Base-by-base conservation (phyloP, 2,113 vertebrate genomes). In the Sylvia atricapilla region DNA sequence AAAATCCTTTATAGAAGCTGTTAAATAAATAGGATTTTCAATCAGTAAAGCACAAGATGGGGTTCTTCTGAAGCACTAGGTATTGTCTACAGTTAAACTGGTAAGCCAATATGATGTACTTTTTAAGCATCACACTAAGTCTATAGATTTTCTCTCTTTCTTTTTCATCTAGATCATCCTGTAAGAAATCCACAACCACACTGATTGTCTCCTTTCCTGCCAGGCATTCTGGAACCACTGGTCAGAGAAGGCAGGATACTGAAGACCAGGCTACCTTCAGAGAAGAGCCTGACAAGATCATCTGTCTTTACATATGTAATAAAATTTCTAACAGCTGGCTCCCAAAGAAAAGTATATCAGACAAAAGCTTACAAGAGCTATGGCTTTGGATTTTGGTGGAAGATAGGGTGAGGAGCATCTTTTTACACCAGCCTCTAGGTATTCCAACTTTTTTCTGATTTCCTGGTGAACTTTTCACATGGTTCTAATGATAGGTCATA, bases 21-120 rank as follows among this genome's bases (percentile, higher is more conserved):
- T 77, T 88, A 84, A 90, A 92, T 59, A 76, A 73, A 50, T 31
- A 24, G 20, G 30, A 24, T 70, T 92, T 90, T 53, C 33, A 80
- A 64, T 39, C 17, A 85, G 17, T 60, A 49, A 81, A 83, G 59
- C 5, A 66, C 12, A 70, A 91, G 59, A 66, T 49, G 2, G 1
- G 1, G 27, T 74, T 89, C 46, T 77, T 69, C 47, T 86, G 27
- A 73, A 90, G 37, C 14, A 66, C 21, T 12, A 47, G 78, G 8
- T 83, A 62, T 15, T 56, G 53, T 56, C 28, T 60, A 37, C 7
- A 28, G 8, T 68, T 76, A 82, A 89, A 78, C 2, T 47, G 16
- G 30, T 67, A 10, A 60, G 41, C 19, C 15, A 52, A 4, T 64
- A 44, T 55, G 5, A 75, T 59, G 13, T 8, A 23, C 10, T 27